A percentile compares a stretch with the other conserved stretches of the same genome.
phyloP scores from a whole-genome alignment of 2,797 vertebrate genomes.

The Squalus acanthias region DNA sequence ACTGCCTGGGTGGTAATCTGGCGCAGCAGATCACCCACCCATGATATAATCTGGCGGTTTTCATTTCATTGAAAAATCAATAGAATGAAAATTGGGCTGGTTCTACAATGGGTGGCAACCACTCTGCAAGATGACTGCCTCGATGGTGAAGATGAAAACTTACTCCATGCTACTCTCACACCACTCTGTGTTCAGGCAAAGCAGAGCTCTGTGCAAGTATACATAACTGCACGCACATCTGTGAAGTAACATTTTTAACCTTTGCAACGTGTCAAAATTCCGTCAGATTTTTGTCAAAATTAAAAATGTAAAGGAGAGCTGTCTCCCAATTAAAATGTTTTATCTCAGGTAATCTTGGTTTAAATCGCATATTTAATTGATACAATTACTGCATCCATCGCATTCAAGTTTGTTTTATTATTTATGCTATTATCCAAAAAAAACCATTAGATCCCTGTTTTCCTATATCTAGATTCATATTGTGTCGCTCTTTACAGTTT shows the following conservation, averaged over 20 bases:
- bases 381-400: background rate
- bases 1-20: no score
- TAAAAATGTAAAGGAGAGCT: background rate
- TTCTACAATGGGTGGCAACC: background rate
- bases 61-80: background rate
- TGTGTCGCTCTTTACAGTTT: no score
- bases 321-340: background rate
- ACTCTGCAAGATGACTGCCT: no score
- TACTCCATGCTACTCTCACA: no score
- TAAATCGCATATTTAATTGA: background rate
- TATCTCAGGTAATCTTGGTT: background rate
- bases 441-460: background rate
- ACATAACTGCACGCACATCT: background rate
- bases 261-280: background rate
- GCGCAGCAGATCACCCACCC: background rate
- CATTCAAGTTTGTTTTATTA: background rate
- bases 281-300: background rate
- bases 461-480: no score
- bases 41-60: background rate
- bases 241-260: background rate
- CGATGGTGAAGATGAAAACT: no score
- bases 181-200: no score
- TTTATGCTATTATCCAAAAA: background rate
- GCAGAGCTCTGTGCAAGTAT: no score
- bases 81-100: no score